phyloP scores from a whole-genome alignment of 1,140 invertebrate species.

The Antheraea mylitta region DNA sequence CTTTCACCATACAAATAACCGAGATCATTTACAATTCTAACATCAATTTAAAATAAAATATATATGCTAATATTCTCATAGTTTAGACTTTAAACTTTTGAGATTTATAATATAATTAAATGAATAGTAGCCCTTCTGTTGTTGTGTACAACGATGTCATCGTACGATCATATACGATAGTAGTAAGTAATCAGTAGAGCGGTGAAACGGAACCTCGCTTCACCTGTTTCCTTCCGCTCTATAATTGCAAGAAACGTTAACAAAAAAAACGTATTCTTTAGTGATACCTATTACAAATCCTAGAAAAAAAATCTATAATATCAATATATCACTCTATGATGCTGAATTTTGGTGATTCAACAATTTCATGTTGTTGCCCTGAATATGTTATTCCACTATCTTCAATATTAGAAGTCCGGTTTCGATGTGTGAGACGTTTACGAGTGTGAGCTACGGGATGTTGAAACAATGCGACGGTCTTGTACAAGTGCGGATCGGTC shows the following conservation, averaged over 20 bases:
- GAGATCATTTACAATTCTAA: too few species aligned
- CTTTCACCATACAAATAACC: too few species aligned
- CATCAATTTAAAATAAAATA: too few species aligned
- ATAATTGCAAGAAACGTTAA: conserved; percentile 62
- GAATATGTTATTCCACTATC: conserved; percentile 17
- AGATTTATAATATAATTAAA: too few species aligned
- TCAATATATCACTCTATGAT: not conserved
- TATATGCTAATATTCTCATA: too few species aligned
- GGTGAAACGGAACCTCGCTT: conserved; percentile 63
- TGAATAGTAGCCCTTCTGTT: not conserved
- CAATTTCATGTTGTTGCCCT: conserved; percentile 16
- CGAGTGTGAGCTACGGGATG: conserved; percentile 45
- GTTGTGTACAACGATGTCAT: conserved; percentile 17
- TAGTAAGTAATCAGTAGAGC: conserved; percentile 8
- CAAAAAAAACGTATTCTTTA: not conserved
- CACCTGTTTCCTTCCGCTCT: conserved; percentile 60
- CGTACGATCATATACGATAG: conserved; percentile 15
- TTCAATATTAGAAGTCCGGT: conserved; percentile 31
- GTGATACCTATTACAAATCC: not conserved
- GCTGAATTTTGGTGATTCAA: conserved; percentile 5
- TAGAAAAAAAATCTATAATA: too few species aligned
- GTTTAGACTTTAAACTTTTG: too few species aligned
- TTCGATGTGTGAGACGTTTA: conserved; percentile 34
- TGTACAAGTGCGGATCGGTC: conserved; percentile 71
- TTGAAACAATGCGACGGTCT: conserved; percentile 64